Evolutionary conservation across 2,797 vertebrate species (phyloP).

Genomic region (Momotus momota): DNA sequence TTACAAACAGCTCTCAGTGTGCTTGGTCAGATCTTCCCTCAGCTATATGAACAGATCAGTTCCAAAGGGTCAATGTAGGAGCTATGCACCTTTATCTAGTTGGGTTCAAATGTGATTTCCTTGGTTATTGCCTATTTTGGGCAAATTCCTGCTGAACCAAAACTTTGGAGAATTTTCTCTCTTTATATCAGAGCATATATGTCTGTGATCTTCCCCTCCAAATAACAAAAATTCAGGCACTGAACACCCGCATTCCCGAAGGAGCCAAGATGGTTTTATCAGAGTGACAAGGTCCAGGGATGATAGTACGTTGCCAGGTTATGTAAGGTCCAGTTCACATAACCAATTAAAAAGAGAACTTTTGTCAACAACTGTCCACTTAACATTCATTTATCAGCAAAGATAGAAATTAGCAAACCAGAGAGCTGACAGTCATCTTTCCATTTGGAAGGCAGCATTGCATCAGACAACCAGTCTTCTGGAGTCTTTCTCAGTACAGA

Average conservation of each 20-base stretch:
- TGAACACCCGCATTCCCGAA: not conserved
- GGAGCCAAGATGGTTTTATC: conserved; percentile 38
- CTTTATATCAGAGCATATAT: not conserved
- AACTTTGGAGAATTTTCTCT: not conserved
- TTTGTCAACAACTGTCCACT: conserved; percentile 56
- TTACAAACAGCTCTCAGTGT: not conserved
- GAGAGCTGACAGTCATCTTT: conserved; percentile 45
- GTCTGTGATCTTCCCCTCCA: not conserved
- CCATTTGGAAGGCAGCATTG: not conserved
- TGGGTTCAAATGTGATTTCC: not conserved
- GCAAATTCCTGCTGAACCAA: not conserved
- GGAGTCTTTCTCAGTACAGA: not conserved
- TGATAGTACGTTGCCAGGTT: conserved; percentile 48
- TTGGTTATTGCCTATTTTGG: conserved; percentile 7
- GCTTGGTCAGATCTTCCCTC: not conserved
- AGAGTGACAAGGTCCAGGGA: conserved; percentile 43
- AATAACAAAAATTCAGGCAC: not conserved
- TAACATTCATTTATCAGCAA: conserved; percentile 30
- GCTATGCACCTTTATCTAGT: not conserved
- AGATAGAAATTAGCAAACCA: conserved; percentile 40
- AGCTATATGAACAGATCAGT: not conserved
- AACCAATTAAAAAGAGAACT: conserved; percentile 51
- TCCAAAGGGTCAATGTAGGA: not conserved
- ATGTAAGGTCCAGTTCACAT: conserved; percentile 41
- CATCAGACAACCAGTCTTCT: not conserved